These are phyloP conservation scores for Agrypnus murinus DNA, from an alignment of 2,888 invertebrate genomes.

Conservation along the genomic window DNA sequence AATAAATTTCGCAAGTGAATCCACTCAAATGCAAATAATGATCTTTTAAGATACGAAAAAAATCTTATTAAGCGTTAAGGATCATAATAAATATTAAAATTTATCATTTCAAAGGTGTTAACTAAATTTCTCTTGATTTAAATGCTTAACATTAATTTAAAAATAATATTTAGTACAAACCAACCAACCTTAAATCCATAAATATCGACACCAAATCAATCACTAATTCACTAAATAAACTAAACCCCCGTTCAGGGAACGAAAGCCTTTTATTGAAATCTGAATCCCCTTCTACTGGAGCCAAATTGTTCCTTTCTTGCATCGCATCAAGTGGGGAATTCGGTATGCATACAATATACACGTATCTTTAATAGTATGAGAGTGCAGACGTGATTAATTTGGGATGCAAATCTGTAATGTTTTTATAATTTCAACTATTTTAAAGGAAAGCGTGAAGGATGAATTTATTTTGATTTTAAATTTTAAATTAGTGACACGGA, in stretches of 20 bases:
- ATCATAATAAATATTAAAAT: background rate
- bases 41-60: constrained; percentile 20
- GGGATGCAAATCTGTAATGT: constrained; percentile 18
- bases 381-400: constrained; percentile 27
- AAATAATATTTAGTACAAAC: too few relatives aligned
- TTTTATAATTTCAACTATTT: constrained; percentile 14
- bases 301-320: constrained; percentile 24
- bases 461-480: constrained; percentile 3
- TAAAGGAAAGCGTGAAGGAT: constrained; percentile 31
- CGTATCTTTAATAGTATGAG: constrained; percentile 10
- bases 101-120: background rate
- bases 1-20: too few relatives aligned
- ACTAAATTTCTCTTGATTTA: too few relatives aligned
- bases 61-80: background rate
- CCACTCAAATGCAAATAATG: too few relatives aligned
- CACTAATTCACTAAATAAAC: constrained; percentile 43
- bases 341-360: constrained; percentile 9
- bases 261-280: constrained; percentile 49
- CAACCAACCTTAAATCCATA: constrained; percentile 9
- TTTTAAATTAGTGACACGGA: background rate
- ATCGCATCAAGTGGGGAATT: constrained; percentile 33
- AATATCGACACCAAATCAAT: constrained; percentile 20
- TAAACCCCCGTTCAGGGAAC: constrained; percentile 37
- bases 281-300: constrained; percentile 33
- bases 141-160: too few relatives aligned